These are phyloP conservation scores for Hydrotaea cyrtoneurina DNA, from an alignment of 2,888 invertebrate species.

Conservation along the genomic window DNA sequence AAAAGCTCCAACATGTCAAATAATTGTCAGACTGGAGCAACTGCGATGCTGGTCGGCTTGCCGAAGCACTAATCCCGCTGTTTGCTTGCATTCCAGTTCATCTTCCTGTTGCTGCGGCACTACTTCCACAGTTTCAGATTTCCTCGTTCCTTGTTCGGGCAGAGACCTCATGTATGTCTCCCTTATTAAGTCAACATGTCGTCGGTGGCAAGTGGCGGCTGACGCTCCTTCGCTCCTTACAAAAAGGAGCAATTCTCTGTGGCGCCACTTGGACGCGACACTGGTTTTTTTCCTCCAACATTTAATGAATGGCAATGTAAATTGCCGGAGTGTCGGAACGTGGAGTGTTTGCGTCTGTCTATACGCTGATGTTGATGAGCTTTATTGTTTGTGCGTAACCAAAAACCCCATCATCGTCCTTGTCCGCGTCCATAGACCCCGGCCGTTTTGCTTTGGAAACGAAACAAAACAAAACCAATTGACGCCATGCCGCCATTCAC, in stretches of 20 bases:
- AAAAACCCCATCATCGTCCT: neutral
- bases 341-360: neutral
- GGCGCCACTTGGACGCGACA: constrained; percentile 67
- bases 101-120: constrained; percentile 20
- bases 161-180: constrained; percentile 39
- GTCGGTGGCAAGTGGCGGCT: constrained; percentile 16
- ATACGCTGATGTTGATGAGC: constrained; percentile 25
- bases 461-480: constrained; percentile 13
- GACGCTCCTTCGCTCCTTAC: neutral
- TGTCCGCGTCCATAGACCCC: neutral
- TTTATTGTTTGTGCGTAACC: constrained; percentile 39
- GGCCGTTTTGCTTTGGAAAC: neutral
- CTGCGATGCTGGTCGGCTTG: neutral
- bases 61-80: neutral
- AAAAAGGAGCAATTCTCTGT: neutral
- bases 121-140: constrained; percentile 18
- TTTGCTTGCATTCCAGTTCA: neutral
- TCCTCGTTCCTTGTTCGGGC: neutral
- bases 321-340: constrained; percentile 14
- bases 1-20: constrained; percentile 7
- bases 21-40: constrained; percentile 21
- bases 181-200: constrained; percentile 61
- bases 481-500: constrained; percentile 12
- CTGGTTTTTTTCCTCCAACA: constrained; percentile 14
- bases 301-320: constrained; percentile 38